phyloP scores from a whole-genome alignment of 2,797 vertebrate species.

The Otus scops region DNA sequence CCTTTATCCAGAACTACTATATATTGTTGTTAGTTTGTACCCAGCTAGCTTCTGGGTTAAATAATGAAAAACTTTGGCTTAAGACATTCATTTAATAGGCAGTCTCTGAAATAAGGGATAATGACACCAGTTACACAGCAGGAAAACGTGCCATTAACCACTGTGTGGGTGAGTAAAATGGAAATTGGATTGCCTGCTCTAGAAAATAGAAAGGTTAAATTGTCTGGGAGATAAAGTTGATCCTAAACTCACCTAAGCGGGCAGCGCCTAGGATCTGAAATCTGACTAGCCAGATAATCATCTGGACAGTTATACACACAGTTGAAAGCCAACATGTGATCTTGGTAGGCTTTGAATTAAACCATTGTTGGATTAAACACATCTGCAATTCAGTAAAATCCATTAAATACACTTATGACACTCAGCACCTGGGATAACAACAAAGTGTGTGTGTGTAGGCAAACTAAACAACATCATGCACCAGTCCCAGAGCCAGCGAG shows the following conservation, averaged over 20 bases:
- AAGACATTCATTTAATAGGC: not conserved
- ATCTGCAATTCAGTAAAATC: not conserved
- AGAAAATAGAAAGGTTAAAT: constrained; percentile 30
- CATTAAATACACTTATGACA: not conserved
- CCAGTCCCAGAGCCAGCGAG: not conserved
- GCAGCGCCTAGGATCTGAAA: not conserved
- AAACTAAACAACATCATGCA: not conserved
- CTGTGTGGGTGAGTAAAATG: not conserved
- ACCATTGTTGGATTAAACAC: not conserved
- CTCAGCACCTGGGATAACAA: not conserved
- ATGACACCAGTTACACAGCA: not conserved
- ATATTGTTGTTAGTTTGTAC: not conserved
- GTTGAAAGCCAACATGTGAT: not conserved
- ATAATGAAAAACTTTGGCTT: not conserved
- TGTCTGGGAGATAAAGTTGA: not conserved
- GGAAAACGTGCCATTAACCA: not conserved
- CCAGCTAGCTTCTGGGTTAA: not conserved
- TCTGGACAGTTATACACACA: not conserved
- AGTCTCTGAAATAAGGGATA: not conserved
- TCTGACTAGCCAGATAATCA: not conserved
- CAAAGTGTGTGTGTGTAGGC: rapidly evolving
- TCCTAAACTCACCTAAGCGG: not conserved
- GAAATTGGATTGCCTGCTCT: not conserved
- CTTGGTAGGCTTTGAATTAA: not conserved
- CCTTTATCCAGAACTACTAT: not conserved